phyloP scores from a whole-genome alignment of 1,140 invertebrate species.

The Drosophila setifemur region DNA sequence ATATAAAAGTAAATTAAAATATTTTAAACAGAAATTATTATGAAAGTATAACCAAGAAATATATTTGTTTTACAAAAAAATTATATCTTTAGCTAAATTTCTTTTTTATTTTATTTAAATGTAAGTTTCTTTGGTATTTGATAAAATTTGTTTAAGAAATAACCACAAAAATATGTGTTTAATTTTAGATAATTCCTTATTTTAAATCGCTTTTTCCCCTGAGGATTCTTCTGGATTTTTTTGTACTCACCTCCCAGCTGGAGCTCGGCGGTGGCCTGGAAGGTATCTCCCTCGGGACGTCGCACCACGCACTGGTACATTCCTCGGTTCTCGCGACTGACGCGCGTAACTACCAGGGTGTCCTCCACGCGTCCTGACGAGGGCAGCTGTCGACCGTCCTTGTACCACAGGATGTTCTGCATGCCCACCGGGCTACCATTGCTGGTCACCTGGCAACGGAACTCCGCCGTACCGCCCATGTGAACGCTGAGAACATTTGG shows the following conservation, averaged over 20 bases:
- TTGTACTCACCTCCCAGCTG: slow-evolving; percentile 88
- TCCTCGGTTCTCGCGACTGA: slow-evolving; percentile 89
- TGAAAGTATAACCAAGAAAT: too few relatives aligned
- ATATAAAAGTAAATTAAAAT: too few relatives aligned
- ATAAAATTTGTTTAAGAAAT: too few relatives aligned
- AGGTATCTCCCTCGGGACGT: slow-evolving; percentile 89
- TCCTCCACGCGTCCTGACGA: slow-evolving; percentile 86
- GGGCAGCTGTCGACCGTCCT: slow-evolving; percentile 88
- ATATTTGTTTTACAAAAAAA: too few relatives aligned
- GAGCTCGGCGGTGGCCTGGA: slow-evolving; percentile 91
- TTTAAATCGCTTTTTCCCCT: too few relatives aligned
- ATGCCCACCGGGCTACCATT: slow-evolving; percentile 81
- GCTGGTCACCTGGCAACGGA: slow-evolving; percentile 87
- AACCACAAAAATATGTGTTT: too few relatives aligned
- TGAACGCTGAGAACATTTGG: slow-evolving; percentile 89
- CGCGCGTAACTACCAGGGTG: slow-evolving; percentile 86
- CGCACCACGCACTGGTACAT: slow-evolving; percentile 94
- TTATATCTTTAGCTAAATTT: too few relatives aligned
- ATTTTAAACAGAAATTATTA: too few relatives aligned
- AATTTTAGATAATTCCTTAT: neutral
- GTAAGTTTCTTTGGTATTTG: too few relatives aligned
- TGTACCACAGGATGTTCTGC: slow-evolving; percentile 86
- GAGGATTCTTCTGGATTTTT: neutral
- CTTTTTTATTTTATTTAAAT: too few relatives aligned
- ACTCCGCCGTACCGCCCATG: slow-evolving; percentile 89